Evolutionary conservation across 2,113 vertebrate species (phyloP), one percentile per base, ranked within the genome.

Genomic region (Ceyx cyanopectus): DNA sequence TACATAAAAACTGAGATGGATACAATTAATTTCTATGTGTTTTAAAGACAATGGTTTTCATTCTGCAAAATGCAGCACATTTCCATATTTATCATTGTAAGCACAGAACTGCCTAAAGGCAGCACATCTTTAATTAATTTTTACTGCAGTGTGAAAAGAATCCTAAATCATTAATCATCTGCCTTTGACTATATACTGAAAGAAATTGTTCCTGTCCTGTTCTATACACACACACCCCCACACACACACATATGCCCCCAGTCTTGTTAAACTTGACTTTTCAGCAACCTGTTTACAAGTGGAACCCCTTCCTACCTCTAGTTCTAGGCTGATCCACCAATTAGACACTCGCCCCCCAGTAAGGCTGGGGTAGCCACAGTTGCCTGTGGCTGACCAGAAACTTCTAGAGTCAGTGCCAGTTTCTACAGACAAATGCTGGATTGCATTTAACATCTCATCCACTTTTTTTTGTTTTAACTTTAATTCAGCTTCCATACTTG

Each of bases 81-180:
- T 95, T 96, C 89, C 91, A 26, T 95, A 85, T 93, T 96, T 96
- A 95, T 86, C 67, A 87, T 9, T 79, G 65, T 75, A 90, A 93
- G 91, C 54, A 88, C n/a, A 92, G 70, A 95, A 94, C 40, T 91
- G 70, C 81, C 73, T 94, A 92, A 95, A 97, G 76, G 78, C 87
- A 74, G 70, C 37, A 41, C 76, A 89, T 95, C 88, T 96, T 96
- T 96, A 96, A 96, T 96, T 96, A 95, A 81, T 89, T 96, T 94
- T 79, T 95, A 75, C 89, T 81, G 54, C 87, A 60, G 60, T 56
- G 65, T 95, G 82, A 94, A 95, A 95, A 90, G 85, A 92, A 95
- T 91, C 46, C 91, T 82, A 91, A 95, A 76, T 89, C 85, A 84
- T 89, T 94, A 95, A 94, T 96, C 95, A 94, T 75, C 86, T 93